A percentile compares a stretch with the other conserved stretches of the same genome.
phyloP scores from a whole-genome alignment of 2,113 vertebrate species.

The Dipodomys spectabilis region DNA sequence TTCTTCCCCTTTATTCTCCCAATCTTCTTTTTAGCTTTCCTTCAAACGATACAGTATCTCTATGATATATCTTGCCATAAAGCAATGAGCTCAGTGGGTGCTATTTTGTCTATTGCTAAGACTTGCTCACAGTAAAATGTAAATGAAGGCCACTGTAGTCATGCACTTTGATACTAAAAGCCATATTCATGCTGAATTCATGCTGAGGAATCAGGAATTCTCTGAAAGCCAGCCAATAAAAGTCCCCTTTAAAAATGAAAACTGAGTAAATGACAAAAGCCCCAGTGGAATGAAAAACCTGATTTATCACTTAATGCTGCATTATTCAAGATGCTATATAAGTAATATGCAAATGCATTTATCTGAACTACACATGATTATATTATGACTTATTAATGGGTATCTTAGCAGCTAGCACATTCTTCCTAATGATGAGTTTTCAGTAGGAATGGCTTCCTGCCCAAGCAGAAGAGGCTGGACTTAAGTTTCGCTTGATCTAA shows the following conservation, averaged over 20 bases:
- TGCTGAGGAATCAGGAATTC: not conserved
- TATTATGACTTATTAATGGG: conserved; percentile 56
- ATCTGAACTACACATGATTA: conserved; percentile 33
- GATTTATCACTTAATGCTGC: conserved; percentile 42
- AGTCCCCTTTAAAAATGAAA: conserved; percentile 36
- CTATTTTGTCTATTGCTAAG: not conserved
- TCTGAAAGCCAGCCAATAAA: not conserved
- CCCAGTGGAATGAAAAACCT: not conserved
- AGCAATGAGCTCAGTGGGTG: not conserved
- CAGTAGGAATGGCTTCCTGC: conserved; percentile 14
- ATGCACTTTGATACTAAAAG: not conserved
- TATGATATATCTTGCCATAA: not conserved
- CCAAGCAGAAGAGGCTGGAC: not conserved
- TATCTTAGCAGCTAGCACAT: not conserved
- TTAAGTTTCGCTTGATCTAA: conserved; percentile 32
- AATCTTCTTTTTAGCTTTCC: not conserved
- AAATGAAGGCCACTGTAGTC: not conserved
- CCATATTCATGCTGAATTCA: not conserved
- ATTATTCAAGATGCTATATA: conserved; percentile 8
- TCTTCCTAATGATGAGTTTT: conserved; percentile 15
- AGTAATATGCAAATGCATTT: conserved; percentile 52
- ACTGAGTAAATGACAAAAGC: conserved; percentile 43
- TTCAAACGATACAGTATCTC: not conserved
- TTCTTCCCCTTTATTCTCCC: not conserved
- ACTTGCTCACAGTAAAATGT: not conserved